Percentiles rank a stretch among this genome's conserved stretches.
phyloP scores from a whole-genome alignment of 2,113 vertebrate genomes.

The Sceloporus tristichus region DNA sequence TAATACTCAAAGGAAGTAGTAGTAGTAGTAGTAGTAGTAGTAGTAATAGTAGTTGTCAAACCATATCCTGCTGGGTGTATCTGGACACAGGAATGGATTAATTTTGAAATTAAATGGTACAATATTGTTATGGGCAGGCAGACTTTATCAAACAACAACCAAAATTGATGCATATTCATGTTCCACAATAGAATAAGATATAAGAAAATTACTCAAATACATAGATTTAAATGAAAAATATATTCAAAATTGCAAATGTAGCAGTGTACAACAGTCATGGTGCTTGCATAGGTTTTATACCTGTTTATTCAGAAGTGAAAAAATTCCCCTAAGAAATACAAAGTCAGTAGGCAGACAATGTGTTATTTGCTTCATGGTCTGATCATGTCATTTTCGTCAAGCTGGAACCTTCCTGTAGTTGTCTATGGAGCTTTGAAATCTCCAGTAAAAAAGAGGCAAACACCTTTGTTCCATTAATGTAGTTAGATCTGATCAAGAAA shows the following conservation, averaged over 20 bases:
- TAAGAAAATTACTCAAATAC: background rate
- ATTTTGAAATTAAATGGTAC: background rate
- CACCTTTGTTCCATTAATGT: constrained; percentile 81
- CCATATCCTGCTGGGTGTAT: background rate
- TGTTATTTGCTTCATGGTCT: background rate
- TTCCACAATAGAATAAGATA: background rate
- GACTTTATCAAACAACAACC: background rate
- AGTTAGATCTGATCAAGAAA: constrained; percentile 76
- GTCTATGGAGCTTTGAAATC: constrained; percentile 71
- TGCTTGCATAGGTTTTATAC: background rate
- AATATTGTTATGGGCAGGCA: background rate
- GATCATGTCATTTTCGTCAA: background rate
- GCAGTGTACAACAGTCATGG: background rate
- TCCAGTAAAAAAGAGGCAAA: constrained; percentile 81
- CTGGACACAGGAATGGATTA: background rate
- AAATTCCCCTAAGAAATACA: background rate
- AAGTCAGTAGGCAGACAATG: background rate
- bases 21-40: too few species aligned
- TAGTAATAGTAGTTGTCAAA: background rate
- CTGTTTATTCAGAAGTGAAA: constrained; percentile 1
- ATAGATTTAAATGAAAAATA: background rate
- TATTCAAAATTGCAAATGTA: background rate
- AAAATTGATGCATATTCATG: background rate
- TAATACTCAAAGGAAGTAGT: background rate
- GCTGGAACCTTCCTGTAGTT: background rate